phyloP scores from a whole-genome alignment of 1,140 invertebrate genomes.

The Meloidogyne hapla region DNA sequence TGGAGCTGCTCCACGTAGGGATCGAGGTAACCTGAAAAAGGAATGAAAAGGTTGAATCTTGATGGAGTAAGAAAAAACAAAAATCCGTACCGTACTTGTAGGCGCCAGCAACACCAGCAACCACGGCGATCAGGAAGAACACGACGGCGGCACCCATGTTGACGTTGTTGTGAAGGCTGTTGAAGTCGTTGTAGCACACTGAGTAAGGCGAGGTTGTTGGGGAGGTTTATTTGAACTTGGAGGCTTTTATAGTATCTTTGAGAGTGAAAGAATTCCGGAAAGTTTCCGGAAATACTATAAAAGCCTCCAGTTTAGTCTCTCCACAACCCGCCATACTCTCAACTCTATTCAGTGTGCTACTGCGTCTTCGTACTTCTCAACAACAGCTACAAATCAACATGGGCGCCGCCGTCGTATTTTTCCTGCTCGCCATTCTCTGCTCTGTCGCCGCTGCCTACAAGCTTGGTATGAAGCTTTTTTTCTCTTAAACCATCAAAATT shows the following conservation, averaged over 20 bases:
- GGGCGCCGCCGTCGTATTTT: not conserved
- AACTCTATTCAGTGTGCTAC: not conserved
- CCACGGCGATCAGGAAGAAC: not conserved
- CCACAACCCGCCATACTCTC: not conserved
- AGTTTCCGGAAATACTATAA: not conserved
- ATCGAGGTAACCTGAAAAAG: not conserved
- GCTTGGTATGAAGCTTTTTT: not conserved
- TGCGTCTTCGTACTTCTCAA: not conserved
- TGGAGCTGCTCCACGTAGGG: not conserved
- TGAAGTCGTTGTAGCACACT: slow-evolving; percentile 8
- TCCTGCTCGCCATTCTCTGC: not conserved
- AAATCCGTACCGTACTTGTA: not conserved
- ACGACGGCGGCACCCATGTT: not conserved
- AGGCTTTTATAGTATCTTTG: not conserved
- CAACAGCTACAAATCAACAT: not conserved
- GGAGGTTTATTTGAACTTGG: not conserved
- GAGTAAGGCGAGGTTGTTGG: slow-evolving; percentile 6
- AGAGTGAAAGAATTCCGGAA: no score
- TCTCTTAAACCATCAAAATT: not conserved
- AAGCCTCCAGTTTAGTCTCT: not conserved
- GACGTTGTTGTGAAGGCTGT: slow-evolving; percentile 5
- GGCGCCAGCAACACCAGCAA: not conserved
- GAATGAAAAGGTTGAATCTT: not conserved
- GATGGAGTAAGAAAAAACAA: not conserved
- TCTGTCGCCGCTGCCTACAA: not conserved